These are phyloP conservation scores for Drosophila asahinai DNA, from an alignment of 1,140 invertebrate genomes.

Conservation along the genomic window DNA sequence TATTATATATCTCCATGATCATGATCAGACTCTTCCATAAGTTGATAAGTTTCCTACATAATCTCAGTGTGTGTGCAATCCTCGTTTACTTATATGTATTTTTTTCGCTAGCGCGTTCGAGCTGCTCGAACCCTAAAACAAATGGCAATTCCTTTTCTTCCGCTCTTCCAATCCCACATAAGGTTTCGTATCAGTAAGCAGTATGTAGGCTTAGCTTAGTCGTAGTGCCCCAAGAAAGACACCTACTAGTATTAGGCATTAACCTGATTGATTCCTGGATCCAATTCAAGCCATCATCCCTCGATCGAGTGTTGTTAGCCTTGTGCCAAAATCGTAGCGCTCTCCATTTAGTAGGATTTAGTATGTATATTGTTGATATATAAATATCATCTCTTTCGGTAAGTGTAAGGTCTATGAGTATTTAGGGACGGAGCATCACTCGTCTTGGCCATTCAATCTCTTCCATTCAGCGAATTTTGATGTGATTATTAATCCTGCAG, in stretches of 20 bases:
- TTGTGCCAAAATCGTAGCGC: conserved; percentile 62
- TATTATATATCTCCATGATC: background rate
- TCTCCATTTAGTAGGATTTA: conserved; percentile 23
- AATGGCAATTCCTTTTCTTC: conserved; percentile 28
- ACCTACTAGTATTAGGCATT: conserved; percentile 51
- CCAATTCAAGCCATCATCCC: conserved; percentile 23
- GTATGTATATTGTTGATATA: conserved; percentile 41
- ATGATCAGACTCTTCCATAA: conserved; percentile 28
- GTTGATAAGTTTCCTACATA: conserved; percentile 54
- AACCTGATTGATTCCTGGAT: conserved; percentile 21
- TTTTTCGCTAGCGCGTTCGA: conserved; percentile 60
- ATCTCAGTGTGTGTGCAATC: conserved; percentile 83
- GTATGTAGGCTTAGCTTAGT: conserved; percentile 15
- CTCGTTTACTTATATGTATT: conserved; percentile 56
- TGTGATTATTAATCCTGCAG: conserved; percentile 41
- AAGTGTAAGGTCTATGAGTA: conserved; percentile 7
- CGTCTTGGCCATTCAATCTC: conserved; percentile 50
- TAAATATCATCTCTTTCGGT: conserved; percentile 5
- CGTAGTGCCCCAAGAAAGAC: conserved; percentile 30
- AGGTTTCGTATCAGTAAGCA: conserved; percentile 21
- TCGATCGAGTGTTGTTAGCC: conserved; percentile 36
- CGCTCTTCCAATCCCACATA: conserved; percentile 47
- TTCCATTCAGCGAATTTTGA: conserved; percentile 53
- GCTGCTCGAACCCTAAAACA: conserved; percentile 80
- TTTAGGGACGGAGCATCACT: conserved; percentile 6